Base-by-base conservation (phyloP, 2,113 vertebrate species). In the Echinops telfairi region DNA sequence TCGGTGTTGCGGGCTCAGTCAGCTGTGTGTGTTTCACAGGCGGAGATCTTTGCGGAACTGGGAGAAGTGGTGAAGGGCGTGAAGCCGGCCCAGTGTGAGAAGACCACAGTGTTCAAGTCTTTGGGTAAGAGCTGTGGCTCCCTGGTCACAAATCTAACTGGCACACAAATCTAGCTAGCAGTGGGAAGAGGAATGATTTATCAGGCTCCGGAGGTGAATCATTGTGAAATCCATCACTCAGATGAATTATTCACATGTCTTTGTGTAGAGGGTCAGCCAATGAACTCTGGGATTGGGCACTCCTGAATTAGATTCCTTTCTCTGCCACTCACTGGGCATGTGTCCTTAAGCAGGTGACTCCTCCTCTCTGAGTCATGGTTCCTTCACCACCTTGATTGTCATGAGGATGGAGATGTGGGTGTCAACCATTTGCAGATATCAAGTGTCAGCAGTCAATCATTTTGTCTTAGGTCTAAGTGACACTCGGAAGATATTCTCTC, bases 51-150 rank as follows among this genome's bases (percentile, higher is more conserved):
- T 94, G 99, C 99, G 68, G 99, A 99, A 96, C 98, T 99, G 33
- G 99, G 99, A 85, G 99, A 99, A 83, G 98, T 99, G 90, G 71
- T 99, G 75, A 99, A 98, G 20, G 99, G 99, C 80, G 98, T 96
- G 0, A 99, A 98, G 96, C 98, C 99, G 66, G 99, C 99, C 17
- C 88, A 97, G 91, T 96, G 98, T 97, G 99, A 99, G 95, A 99
- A 98, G 97, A 99, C 99, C 6, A 99, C 99, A 0, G 98, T 99
- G 78, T 99, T 99, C 98, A 99, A 99, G 96, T 99, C 99, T 0
- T 96, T 99, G 88, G 99, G 99, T 99, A 98, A 98, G 98, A 70
- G 73, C 75, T 90, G 43, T 43, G 40, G 66, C 78, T 64, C 88
- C 43, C 86, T 86, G 64, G 88, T 81, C 94, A 31, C 77, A 70